phyloP scores from a whole-genome alignment of 2,797 vertebrate species.

The Pseudochirops corinnae region DNA sequence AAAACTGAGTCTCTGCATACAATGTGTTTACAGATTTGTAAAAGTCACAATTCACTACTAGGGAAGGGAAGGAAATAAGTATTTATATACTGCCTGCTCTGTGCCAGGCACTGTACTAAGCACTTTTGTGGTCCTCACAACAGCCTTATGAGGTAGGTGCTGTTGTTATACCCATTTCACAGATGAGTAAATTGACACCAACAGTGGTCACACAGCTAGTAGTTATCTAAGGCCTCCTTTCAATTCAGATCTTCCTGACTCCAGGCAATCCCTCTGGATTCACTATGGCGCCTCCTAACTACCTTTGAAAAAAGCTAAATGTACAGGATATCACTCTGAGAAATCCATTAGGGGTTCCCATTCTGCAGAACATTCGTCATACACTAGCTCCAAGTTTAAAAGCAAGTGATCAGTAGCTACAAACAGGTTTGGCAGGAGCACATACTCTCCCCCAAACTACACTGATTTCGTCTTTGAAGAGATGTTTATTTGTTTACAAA shows the following conservation, averaged over 20 bases:
- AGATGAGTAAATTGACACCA: not conserved
- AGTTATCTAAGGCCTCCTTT: not conserved
- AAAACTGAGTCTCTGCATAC: not conserved
- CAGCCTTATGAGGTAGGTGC: not conserved
- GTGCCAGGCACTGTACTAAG: not conserved
- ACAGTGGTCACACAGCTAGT: not conserved
- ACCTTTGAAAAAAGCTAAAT: not conserved
- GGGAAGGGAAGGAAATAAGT: not conserved
- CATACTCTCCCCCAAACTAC: not conserved
- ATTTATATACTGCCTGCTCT: not conserved
- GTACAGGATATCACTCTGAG: not conserved
- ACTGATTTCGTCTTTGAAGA: not conserved
- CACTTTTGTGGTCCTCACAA: not conserved
- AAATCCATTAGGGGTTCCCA: not conserved
- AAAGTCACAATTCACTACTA: not conserved
- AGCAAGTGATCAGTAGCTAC: not conserved
- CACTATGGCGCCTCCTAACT: not conserved
- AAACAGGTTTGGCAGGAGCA: not conserved
- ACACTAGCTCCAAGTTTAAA: not conserved
- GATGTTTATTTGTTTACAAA: not conserved
- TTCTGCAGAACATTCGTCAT: not conserved
- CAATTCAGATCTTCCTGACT: not conserved
- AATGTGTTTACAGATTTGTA: not conserved
- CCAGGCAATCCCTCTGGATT: not conserved
- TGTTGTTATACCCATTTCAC: not conserved